Base-by-base conservation (phyloP, 2,888 invertebrate genomes). In the Drosophila austrosaltans region DNA sequence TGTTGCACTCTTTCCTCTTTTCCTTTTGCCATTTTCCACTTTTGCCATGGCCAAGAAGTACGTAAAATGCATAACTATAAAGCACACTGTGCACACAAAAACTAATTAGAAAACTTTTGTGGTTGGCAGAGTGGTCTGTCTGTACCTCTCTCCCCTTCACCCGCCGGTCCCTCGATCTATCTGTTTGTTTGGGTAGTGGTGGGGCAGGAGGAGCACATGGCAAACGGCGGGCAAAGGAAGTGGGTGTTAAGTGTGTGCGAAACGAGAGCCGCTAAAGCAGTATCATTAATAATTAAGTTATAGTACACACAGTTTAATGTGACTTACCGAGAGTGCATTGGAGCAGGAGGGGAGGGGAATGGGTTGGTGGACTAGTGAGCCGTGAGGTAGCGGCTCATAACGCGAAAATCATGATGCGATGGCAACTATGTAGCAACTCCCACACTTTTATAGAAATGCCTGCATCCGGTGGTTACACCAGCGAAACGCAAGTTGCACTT, bases 101-200 rank as follows among this genome's bases (percentile, higher is more conserved):
- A 82, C 86, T 86, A 82, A 82, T 86, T 86, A 82, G 81, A 82
- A 82, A 82, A 82, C 72, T 82, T 82, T 81, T 82, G 81, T 70
- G 76, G 79, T 72, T 72, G 72, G 57, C 60, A 62, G 28, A 22
- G 48, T 16, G 28, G 58, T 48, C 36, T 36, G 36, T 36, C 36
- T 8, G 36, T 36, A 36, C 36, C 1, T 32, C 4, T 8, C 36
- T 8, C 8, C 36, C 36, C 5, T 32, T 6, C 6, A 6, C 5
- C 5, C 32, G 32, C 7, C 32, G 1, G 32, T 32, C 32, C 5
- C 7, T 32, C 28, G 32, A 8, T 36, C 36, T 10, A 2, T 36
- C 36, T 36, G 36, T 36, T 36, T 36, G 36, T 36, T 36, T 36
- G 36, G 8, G 7, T 8, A 36, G 10, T 36, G 8, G 36, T 36